phyloP scores from a whole-genome alignment of 2,888 invertebrate species.

The Incurvaria masculella region DNA sequence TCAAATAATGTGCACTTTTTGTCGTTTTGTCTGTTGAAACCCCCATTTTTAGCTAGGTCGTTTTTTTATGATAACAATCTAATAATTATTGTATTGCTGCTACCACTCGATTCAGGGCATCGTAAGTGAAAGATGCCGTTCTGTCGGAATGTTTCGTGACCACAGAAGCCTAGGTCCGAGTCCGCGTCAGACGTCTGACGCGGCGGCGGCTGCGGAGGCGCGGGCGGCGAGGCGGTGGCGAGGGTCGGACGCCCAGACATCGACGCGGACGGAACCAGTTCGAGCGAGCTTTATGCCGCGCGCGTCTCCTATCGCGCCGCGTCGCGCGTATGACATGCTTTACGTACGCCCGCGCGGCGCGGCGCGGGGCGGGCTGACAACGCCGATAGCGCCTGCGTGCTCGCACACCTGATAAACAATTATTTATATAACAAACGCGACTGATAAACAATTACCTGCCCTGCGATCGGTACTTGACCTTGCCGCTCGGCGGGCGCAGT shows the following conservation, averaged over 20 bases:
- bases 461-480: neutral
- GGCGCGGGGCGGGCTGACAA: too few relatives aligned
- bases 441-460: neutral
- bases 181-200: neutral
- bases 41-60: too few relatives aligned
- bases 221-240: too few relatives aligned
- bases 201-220: neutral
- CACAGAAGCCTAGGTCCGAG: too few relatives aligned
- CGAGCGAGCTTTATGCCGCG: neutral
- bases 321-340: conserved; percentile 15
- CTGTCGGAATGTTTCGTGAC: too few relatives aligned
- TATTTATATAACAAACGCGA: neutral
- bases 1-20: too few relatives aligned
- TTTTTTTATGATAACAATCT: too few relatives aligned
- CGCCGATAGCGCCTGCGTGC: neutral
- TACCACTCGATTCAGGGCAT: too few relatives aligned
- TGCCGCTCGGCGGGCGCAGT: neutral
- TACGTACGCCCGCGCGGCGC: conserved; percentile 15
- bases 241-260: too few relatives aligned
- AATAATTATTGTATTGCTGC: too few relatives aligned
- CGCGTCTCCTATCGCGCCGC: neutral
- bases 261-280: neutral
- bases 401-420: neutral
- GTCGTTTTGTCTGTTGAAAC: too few relatives aligned
- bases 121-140: too few relatives aligned